Conservation (phyloP, 2,113 vertebrate species). For the Oenanthe melanoleuca region DNA sequence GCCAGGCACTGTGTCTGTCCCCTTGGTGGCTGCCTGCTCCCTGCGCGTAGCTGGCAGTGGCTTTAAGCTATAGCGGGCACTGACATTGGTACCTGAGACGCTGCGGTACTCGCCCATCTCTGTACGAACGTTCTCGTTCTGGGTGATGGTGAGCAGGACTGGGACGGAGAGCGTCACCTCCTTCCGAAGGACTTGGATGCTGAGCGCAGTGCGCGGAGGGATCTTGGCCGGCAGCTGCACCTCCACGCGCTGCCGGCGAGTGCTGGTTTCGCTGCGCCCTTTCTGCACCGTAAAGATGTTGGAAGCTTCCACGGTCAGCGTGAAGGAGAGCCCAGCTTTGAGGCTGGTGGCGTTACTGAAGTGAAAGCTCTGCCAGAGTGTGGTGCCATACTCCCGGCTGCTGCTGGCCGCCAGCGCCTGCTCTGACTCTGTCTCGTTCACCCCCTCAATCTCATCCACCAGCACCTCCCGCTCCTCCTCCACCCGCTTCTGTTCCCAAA, state of each 20-base stretch:
- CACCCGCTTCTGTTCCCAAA: constrained; percentile 62
- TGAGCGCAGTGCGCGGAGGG: constrained; percentile 24
- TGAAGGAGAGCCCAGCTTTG: constrained; percentile 59
- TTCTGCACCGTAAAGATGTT: constrained; percentile 63
- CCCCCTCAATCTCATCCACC: constrained; percentile 67
- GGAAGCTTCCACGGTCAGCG: constrained; percentile 35
- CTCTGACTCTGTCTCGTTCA: constrained; percentile 56
- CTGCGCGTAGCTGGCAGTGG: not conserved
- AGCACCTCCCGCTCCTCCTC: constrained; percentile 62
- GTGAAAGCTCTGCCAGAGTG: constrained; percentile 62
- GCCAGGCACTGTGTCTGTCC: accelerated
- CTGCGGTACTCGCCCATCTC: constrained; percentile 66
- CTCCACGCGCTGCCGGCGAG: constrained; percentile 32
- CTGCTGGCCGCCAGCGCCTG: constrained; percentile 46
- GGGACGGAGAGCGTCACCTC: constrained; percentile 49
- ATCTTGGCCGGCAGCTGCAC: constrained; percentile 57
- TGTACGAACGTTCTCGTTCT: constrained; percentile 18
- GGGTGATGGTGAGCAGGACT: constrained; percentile 59
- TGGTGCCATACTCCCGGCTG: constrained; percentile 59
- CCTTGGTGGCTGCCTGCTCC: not conserved
- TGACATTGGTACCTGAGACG: constrained; percentile 50
- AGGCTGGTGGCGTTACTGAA: constrained; percentile 64
- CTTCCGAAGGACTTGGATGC: constrained; percentile 56
- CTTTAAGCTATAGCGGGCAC: constrained; percentile 55
- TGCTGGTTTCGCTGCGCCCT: constrained; percentile 48